Evolutionary conservation across 2,888 invertebrate species (phyloP), one percentile per base, ranked within the genome.

Genomic region (Brassicogethes aeneus): DNA sequence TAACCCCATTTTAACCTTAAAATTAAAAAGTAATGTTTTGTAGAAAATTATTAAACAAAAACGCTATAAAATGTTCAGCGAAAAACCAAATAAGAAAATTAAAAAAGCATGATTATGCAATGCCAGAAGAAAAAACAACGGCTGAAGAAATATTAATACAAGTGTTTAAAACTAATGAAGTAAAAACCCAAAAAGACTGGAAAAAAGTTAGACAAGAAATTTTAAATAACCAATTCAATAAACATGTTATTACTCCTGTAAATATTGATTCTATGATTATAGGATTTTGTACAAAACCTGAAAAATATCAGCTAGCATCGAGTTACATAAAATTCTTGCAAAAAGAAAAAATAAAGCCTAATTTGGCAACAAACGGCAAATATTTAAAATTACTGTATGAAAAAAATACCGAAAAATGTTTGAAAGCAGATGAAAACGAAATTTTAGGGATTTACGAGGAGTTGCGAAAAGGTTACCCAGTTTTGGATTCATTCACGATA

Each of bases 211-310:
- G 72, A 57, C 55, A 64, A 17, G 60, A 68, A 44, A 51, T 74
- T 34, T 52, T 76, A 12, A 56, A 62, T 1, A 63, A 61, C 45
- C 55, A 46, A 16, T 30, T 32, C 10, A 51, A 51, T 32, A 41
- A 51, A 33, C 68, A 69, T n/a, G 55, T 56, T 17, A 52, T 74
- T 10, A 74, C 66, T 35, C 46, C 64, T 31, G 66, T 69, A 31
- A 82, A 77, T 58, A 65, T 81, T 17, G 81, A 85, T 65, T 74
- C 76, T 23, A 58, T 74, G 1, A 69, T 83, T 30, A 56, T 84
- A 30, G 73, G 75, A 41, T 54, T 70, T 14, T 76, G 80, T 61
- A 55, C 68, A 3, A 55, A 53, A 2, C 50, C 56, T 0, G 66
- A 68, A 17, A 68, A 76, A 32, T 64, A 74, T 36, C 56, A 71